Evolutionary conservation across 1,140 invertebrate genomes (phyloP).

Genomic region (Formica selysi): DNA sequence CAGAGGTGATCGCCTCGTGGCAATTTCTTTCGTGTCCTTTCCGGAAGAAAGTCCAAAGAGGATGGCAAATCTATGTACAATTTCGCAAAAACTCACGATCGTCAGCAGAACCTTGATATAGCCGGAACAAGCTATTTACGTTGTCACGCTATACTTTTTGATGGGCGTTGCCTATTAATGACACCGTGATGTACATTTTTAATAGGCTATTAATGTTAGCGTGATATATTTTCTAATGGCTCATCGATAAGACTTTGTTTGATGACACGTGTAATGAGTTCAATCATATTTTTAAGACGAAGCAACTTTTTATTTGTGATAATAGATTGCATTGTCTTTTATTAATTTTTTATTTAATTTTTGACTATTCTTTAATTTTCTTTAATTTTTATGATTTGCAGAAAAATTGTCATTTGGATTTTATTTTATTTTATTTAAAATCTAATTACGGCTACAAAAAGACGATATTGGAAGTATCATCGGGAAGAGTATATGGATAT

Average conservation of each 20-base stretch:
- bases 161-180: constrained; percentile 7
- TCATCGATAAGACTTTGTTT: neutral
- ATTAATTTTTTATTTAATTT: neutral
- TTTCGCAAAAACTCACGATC: neutral
- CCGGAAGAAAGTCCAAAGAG: neutral
- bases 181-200: constrained; percentile 15
- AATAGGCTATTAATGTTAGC: constrained; percentile 34
- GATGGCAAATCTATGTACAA: too few relatives aligned
- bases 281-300: neutral
- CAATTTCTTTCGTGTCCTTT: neutral
- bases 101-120: neutral
- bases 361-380: neutral
- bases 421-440: neutral
- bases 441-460: neutral
- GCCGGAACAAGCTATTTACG: neutral
- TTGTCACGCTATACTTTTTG: neutral
- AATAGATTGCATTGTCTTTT: neutral
- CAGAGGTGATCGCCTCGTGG: neutral
- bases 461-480: neutral
- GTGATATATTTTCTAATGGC: constrained; percentile 14
- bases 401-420: neutral
- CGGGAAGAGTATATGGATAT: neutral
- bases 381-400: neutral
- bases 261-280: neutral
- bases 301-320: neutral